phyloP scores from a whole-genome alignment of 2,113 vertebrate genomes.

The Stigmatopora nigra region DNA sequence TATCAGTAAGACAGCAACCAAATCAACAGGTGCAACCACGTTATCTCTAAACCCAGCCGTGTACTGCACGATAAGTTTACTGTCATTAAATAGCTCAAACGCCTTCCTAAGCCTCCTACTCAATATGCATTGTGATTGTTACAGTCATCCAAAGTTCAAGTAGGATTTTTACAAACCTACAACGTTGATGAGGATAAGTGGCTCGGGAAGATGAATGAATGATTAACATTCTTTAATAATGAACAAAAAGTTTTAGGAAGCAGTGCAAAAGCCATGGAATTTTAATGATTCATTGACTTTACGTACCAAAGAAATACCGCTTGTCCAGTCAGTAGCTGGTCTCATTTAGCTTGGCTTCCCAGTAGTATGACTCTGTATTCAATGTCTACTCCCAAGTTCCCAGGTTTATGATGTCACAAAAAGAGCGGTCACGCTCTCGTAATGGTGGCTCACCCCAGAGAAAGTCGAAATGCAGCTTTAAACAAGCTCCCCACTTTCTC shows the following conservation, averaged over 20 bases:
- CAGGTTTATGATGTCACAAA: conserved; percentile 61
- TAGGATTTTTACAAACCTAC: too few relatives aligned
- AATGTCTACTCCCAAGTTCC: conserved; percentile 36
- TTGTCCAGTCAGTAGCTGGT: conserved; percentile 30
- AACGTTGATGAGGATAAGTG: too few relatives aligned
- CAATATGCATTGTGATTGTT: too few relatives aligned
- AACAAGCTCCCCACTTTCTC: conserved; percentile 27
- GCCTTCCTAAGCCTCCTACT: too few relatives aligned
- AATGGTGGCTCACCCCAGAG: conserved; percentile 42
- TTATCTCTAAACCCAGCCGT: too few relatives aligned
- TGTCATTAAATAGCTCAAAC: too few relatives aligned
- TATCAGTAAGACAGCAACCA: too few relatives aligned
- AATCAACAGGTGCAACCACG: too few relatives aligned
- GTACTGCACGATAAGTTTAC: too few relatives aligned
- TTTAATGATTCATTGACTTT: conserved; percentile 28
- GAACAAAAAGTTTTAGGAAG: conserved; percentile 18
- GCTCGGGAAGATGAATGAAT: too few relatives aligned
- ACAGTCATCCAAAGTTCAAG: too few relatives aligned
- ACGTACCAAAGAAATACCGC: conserved; percentile 40
- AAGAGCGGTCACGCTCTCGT: conserved; percentile 44
- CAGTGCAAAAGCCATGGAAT: conserved; percentile 33
- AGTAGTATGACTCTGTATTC: conserved; percentile 44
- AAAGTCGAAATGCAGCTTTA: conserved; percentile 58
- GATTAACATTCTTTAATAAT: neutral
- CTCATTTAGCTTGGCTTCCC: conserved; percentile 49